Base-by-base conservation (phyloP, 2,888 invertebrate genomes). In the Campoplex capitator region DNA sequence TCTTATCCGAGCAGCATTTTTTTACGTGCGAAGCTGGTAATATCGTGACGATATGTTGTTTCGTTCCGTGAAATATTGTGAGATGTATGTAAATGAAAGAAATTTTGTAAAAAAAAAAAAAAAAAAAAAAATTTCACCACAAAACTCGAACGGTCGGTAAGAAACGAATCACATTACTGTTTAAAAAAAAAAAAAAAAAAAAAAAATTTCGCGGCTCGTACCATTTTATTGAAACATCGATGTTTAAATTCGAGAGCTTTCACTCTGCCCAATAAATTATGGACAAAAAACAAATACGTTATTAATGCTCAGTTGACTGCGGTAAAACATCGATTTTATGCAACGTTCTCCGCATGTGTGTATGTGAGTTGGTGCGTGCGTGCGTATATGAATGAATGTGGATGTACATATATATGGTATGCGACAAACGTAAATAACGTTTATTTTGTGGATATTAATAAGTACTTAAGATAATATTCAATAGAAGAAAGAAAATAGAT, bases 31-130 rank as follows among this genome's bases (percentile, higher is more conserved):
- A 68, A 76, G 11, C 38, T 67, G 58, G 70, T 23, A 67, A 58
- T 28, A 42, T 62, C 35, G 68, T 51, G 78, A 23, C 62, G 62
- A 73, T 58, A 16, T 16, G 16, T 68, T 28, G 38, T 54, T 42
- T n/a, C 38, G 0, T 8, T 68, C 38, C 38, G 23, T 54, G 18
- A 35, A 38, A 67, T 51, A 78, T 48, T 68, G 28, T 68, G 42
- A 48, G 32, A 75, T 65, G 51, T 62, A 51, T 28, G 42, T 28
- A 58, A 68, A 70, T 75, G 85, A 42, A 65, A 83, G 18, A 67
- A 76, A 80, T 76, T 75, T 23, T 83, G 79, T 83, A 82, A 76
- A 62, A 75, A 68, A 77, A 67, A 54, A 51, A 79, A 82, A 71
- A 51, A 75, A 67, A 77, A 67, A 67, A 51, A 35, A 68, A 78